These are phyloP conservation scores for Pterocles gutturalis DNA, from an alignment of 2,113 vertebrate species.

Conservation along the genomic window DNA sequence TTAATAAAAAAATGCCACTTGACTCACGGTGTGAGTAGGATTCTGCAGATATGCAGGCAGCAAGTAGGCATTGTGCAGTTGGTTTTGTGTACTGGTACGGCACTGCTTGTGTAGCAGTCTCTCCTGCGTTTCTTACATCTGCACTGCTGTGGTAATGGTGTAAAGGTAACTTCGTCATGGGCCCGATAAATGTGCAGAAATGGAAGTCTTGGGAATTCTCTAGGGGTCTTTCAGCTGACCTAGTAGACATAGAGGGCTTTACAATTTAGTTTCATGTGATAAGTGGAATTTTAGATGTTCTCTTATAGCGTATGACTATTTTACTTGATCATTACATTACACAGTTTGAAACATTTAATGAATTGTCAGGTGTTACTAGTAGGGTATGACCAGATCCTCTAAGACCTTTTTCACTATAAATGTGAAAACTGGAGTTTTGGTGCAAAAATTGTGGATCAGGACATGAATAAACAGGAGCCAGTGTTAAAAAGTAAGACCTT, in stretches of 20 bases:
- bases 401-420: background rate
- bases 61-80: background rate
- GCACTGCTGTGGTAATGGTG: background rate
- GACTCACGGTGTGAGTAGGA: background rate
- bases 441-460: background rate
- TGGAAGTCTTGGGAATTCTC: background rate
- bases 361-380: background rate
- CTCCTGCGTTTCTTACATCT: background rate
- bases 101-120: background rate
- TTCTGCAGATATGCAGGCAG: background rate
- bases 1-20: background rate
- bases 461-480: background rate
- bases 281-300: background rate
- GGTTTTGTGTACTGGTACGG: rapidly evolving
- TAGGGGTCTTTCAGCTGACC: background rate
- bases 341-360: background rate
- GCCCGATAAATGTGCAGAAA: background rate
- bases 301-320: rapidly evolving
- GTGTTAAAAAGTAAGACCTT: background rate
- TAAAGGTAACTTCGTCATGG: background rate
- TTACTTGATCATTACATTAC: background rate
- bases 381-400: background rate
- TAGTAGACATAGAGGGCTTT: background rate
- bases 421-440: background rate
- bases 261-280: background rate